Evolutionary conservation across 2,113 vertebrate species (phyloP).

Genomic region (Thunnus thynnus): DNA sequence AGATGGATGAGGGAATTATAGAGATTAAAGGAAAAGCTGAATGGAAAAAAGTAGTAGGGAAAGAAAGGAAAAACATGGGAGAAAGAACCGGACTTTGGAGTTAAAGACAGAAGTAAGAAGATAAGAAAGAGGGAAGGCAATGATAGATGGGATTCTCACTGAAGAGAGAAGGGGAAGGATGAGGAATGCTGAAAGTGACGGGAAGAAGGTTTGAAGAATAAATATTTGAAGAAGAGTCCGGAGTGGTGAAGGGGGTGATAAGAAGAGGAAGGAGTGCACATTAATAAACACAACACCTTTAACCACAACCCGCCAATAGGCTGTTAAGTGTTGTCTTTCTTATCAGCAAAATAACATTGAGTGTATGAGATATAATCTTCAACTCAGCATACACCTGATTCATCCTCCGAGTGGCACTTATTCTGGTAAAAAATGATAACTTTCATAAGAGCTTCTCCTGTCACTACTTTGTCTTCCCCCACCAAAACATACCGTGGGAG

Average conservation of each 20-base stretch:
- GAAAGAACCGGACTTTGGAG: not conserved
- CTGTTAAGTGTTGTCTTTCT: not conserved
- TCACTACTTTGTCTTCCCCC: conserved; percentile 51
- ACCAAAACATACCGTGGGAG: conserved; percentile 47
- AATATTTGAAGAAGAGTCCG: not conserved
- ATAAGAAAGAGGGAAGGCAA: not conserved
- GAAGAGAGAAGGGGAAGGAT: not conserved
- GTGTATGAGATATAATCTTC: conserved; percentile 5
- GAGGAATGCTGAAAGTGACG: not conserved
- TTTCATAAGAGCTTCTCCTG: conserved; percentile 39
- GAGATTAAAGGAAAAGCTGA: conserved; percentile 21
- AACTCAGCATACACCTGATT: not conserved
- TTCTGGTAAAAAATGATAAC: conserved; percentile 27
- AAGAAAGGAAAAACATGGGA: not conserved
- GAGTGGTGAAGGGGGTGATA: not conserved
- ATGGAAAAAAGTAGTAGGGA: not conserved
- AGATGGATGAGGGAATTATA: conserved; percentile 3
- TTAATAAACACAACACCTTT: not conserved
- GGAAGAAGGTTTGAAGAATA: not conserved
- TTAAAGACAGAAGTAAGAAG: not conserved
- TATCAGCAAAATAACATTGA: conserved; percentile 12
- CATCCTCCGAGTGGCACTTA: conserved; percentile 13
- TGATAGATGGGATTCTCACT: not conserved
- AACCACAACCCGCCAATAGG: not conserved
- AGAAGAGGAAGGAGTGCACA: not conserved